Conservation (phyloP, 2,888 invertebrate species). For the Sarcophaga caerulescens region DNA sequence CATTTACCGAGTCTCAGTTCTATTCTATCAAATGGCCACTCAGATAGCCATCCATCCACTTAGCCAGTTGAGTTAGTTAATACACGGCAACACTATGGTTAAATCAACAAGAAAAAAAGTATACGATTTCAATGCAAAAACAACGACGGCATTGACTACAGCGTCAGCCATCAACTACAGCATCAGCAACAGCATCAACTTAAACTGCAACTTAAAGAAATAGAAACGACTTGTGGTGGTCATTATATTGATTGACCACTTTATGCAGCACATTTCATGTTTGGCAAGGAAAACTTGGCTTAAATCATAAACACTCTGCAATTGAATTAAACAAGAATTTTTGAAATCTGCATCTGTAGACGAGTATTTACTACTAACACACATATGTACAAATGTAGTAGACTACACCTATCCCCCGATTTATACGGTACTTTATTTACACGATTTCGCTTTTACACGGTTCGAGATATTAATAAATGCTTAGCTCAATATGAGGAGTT, state of each 20-base stretch:
- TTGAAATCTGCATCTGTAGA: neutral
- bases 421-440: no score
- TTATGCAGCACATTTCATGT: slow-evolving; percentile 39
- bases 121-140: slow-evolving; percentile 40
- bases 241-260: slow-evolving; percentile 66
- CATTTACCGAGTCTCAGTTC: slow-evolving; percentile 5
- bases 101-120: slow-evolving; percentile 13
- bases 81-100: slow-evolving; percentile 6
- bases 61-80: neutral
- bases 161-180: neutral
- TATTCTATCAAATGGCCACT: neutral
- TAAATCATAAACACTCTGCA: slow-evolving; percentile 40
- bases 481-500: no score
- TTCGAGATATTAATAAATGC: no score
- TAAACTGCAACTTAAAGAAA: slow-evolving; percentile 7
- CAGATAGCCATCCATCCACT: no score
- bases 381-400: neutral
- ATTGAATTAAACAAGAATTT: slow-evolving; percentile 43
- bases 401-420: no score
- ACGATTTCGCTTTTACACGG: no score
- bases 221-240: slow-evolving; percentile 39
- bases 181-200: neutral
- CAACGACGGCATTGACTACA: neutral
- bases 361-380: neutral
- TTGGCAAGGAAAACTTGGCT: slow-evolving; percentile 34